Base-by-base conservation (phyloP, 2,888 invertebrate species). In the Aphodius granarius region DNA sequence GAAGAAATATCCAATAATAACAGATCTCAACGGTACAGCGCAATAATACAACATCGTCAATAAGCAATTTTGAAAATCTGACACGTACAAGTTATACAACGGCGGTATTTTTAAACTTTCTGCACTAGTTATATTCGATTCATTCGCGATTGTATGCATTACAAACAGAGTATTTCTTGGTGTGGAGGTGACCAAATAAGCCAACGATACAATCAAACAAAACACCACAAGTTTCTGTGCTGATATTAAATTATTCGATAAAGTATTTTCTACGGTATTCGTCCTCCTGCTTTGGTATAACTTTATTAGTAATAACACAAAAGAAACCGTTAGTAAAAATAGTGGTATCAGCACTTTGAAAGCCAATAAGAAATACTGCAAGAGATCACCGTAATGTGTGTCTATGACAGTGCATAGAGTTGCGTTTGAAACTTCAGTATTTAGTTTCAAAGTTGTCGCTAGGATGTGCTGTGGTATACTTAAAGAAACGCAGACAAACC, bases 381-480 rank as follows among this genome's bases (percentile, higher is more conserved):
- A 78, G 65, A 85, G 77, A 71, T 83, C 80, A 5, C 87, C 87
- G 81, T 90, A 89, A 81, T 87, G 87, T 21, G 88, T 86, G 80
- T 91, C 90, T 22, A 89, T 84, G 78, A 90, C 86, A 16, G 89
- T 89, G 82, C 91, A 91, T 23, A 89, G 80, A 15, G 87, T 85
- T 13, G 83, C 81, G 71, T 86, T 85, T 66, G 85, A 83, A 17
- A 70, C 71, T 6, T 43, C 19, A 63, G 70, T 74, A 74, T 88
- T 87, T 4, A 87, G 81, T 76, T 86, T 85, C 70, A 89, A 83
- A 66, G 88, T 88, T 5, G 89, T 88, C 4, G 91, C 89, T 78
- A 91, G 84, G 22, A 88, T 87, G 83, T 89, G 90, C 80, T 90
- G 90, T 9, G 92, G 92, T 71, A 92, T 87, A 83, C 91, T 91